phyloP scores from a whole-genome alignment of 1,140 invertebrate species.

The Anoplolepis gracilipes region DNA sequence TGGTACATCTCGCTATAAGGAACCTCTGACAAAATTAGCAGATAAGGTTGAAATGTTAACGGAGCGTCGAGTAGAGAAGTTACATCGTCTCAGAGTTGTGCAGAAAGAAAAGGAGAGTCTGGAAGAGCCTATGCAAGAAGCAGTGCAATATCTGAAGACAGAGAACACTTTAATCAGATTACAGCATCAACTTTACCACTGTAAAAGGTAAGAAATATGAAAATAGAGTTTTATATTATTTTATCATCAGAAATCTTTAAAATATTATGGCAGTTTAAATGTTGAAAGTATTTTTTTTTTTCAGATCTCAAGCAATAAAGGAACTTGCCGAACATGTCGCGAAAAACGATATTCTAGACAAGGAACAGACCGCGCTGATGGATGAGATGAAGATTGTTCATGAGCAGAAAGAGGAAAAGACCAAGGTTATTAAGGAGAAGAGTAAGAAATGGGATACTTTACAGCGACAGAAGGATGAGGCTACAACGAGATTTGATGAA shows the following conservation, averaged over 20 bases:
- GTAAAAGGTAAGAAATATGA: constrained; percentile 85
- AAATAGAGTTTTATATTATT: constrained; percentile 28
- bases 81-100: constrained; percentile 95
- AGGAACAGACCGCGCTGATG: constrained; percentile 86
- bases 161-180: constrained; percentile 91
- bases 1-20: constrained; percentile 95
- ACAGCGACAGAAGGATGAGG: constrained; percentile 80
- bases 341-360: constrained; percentile 86
- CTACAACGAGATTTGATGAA: constrained; percentile 86
- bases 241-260: constrained; percentile 28
- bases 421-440: constrained; percentile 87
- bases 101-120: constrained; percentile 96
- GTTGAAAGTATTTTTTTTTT: constrained; percentile 29
- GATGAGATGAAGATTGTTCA: constrained; percentile 86
- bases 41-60: constrained; percentile 92
- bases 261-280: constrained; percentile 22
- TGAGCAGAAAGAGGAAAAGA: constrained; percentile 86
- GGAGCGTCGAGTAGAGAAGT: constrained; percentile 93
- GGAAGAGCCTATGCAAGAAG: constrained; percentile 94
- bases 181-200: constrained; percentile 80
- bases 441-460: constrained; percentile 84
- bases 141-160: constrained; percentile 92
- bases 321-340: constrained; percentile 84
- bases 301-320: constrained; percentile 82
- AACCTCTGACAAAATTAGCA: constrained; percentile 93